phyloP scores from a whole-genome alignment of 2,113 vertebrate species.

The Empidonax alnorum region DNA sequence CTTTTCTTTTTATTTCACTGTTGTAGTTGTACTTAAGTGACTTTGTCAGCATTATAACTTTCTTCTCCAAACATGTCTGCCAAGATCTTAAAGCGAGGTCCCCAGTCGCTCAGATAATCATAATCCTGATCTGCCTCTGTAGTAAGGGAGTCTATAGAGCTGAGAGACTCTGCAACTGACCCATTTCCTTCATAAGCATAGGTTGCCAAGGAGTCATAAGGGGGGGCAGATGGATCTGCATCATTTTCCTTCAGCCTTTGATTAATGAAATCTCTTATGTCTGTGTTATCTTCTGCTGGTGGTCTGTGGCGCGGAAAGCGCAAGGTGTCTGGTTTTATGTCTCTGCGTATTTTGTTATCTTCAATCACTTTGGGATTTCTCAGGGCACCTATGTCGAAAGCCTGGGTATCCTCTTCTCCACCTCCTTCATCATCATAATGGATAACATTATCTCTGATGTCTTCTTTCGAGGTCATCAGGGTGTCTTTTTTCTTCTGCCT shows the following conservation, averaged over 20 bases:
- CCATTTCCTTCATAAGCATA: constrained; percentile 95
- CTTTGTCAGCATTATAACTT: constrained; percentile 77
- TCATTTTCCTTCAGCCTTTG: constrained; percentile 91
- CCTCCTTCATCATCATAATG: constrained; percentile 98
- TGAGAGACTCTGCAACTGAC: constrained; percentile 92
- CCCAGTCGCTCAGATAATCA: constrained; percentile 93
- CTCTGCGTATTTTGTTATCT: constrained; percentile 89
- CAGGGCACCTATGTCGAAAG: constrained; percentile 96
- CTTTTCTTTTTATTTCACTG: constrained; percentile 16
- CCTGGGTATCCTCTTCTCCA: constrained; percentile 97
- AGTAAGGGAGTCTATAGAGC: constrained; percentile 89
- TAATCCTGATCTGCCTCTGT: constrained; percentile 89
- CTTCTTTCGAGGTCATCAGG: constrained; percentile 98
- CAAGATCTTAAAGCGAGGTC: constrained; percentile 93
- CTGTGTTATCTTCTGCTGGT: constrained; percentile 83
- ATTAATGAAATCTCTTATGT: constrained; percentile 93
- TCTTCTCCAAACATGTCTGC: constrained; percentile 95
- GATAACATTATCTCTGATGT: constrained; percentile 97
- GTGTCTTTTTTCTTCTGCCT: constrained; percentile 96
- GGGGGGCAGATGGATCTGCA: constrained; percentile 86
- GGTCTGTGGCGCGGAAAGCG: constrained; percentile 71
- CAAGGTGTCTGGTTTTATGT: constrained; percentile 90
- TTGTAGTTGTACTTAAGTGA: constrained; percentile 68
- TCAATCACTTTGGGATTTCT: constrained; percentile 95
- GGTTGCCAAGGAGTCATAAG: constrained; percentile 95